phyloP scores from a whole-genome alignment of 2,888 invertebrate species.

The Drosophila birchii region DNA sequence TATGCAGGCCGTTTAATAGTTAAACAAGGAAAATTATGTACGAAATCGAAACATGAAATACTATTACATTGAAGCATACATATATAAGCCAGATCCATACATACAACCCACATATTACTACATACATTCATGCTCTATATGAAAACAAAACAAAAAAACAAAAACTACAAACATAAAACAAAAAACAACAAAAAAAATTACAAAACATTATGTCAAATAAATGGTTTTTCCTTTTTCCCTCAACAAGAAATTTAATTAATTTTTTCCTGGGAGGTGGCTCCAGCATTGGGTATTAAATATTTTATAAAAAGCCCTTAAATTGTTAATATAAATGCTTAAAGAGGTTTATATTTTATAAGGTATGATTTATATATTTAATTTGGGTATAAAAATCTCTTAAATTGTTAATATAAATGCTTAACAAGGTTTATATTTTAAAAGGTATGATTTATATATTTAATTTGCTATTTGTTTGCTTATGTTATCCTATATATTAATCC shows the following conservation, averaged over 20 bases:
- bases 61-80: conserved; percentile 47
- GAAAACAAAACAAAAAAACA: conserved; percentile 56
- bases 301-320: neutral
- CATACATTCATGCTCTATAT: conserved; percentile 80
- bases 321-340: neutral
- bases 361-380: neutral
- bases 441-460: neutral
- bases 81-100: conserved; percentile 76
- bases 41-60: conserved; percentile 38
- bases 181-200: conserved; percentile 42
- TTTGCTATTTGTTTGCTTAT: neutral
- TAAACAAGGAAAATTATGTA: conserved; percentile 33
- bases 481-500: neutral
- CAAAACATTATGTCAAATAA: conserved; percentile 76
- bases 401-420: neutral
- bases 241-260: conserved; percentile 62
- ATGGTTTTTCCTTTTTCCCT: conserved; percentile 82
- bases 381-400: neutral
- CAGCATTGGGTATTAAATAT: neutral
- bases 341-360: neutral
- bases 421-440: neutral
- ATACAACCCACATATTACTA: conserved; percentile 63
- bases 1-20: conserved; percentile 51
- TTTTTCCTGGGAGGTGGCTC: neutral
- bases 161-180: conserved; percentile 43